These are phyloP conservation scores for Peromyscus eremicus DNA, from an alignment of 2,797 vertebrate genomes.

Conservation along the genomic window DNA sequence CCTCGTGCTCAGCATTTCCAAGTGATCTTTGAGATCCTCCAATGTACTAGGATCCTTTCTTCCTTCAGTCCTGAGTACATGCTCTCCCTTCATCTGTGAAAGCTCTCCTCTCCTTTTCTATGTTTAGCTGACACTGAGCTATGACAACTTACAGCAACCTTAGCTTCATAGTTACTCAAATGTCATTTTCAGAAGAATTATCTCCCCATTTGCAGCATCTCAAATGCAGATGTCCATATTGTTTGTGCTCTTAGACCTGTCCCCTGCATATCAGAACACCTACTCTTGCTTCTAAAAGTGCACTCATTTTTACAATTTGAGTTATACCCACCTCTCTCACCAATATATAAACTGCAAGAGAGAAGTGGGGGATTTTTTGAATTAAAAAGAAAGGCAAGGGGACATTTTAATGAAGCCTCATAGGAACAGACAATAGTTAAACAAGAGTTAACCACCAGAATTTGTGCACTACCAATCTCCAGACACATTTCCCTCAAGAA, in stretches of 20 bases:
- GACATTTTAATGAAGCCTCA: background rate
- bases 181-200: background rate
- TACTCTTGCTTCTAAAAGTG: background rate
- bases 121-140: background rate
- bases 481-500: background rate
- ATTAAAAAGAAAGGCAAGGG: background rate
- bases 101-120: background rate
- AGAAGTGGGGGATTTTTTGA: background rate
- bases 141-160: background rate
- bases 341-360: background rate
- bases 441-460: background rate
- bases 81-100: background rate
- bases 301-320: constrained; percentile 21
- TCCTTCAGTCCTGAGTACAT: background rate
- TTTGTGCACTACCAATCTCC: background rate
- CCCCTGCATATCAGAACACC: background rate
- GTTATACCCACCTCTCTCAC: background rate
- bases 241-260: background rate
- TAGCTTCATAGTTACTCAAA: background rate
- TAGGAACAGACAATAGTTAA: background rate
- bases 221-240: background rate
- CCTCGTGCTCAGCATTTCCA: background rate
- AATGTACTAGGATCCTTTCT: background rate
- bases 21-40: background rate
- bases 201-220: background rate